Conservation (phyloP, 2,888 invertebrate species). For the Tipula vernalis region DNA sequence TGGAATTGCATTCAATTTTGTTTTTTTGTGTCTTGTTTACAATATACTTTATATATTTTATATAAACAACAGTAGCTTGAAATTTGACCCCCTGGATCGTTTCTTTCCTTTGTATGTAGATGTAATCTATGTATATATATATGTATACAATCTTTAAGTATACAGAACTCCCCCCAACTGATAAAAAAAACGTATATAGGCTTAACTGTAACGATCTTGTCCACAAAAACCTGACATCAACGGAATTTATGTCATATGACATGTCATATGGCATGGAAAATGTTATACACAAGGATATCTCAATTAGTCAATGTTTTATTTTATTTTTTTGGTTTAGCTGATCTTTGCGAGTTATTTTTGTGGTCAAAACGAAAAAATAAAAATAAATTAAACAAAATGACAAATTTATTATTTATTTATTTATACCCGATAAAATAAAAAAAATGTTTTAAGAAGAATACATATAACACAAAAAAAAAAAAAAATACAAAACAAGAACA, state of each 20-base stretch:
- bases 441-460: not conserved
- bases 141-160: not conserved
- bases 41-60: not conserved
- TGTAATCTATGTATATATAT: not conserved
- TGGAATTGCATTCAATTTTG: not conserved
- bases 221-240: not conserved
- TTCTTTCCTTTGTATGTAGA: not conserved
- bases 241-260: not conserved
- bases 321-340: not conserved
- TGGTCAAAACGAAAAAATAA: not conserved
- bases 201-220: not conserved
- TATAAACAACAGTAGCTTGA: not conserved
- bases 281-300: not conserved
- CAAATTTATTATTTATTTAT: not conserved
- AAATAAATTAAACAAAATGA: not conserved
- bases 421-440: not conserved
- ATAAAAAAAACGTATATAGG: not conserved
- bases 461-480: not conserved
- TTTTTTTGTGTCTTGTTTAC: not conserved
- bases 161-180: not conserved
- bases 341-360: not conserved
- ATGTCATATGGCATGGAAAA: not conserved
- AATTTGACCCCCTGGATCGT: not conserved
- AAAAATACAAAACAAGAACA: not conserved
- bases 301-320: not conserved